Conservation (phyloP, 2,113 vertebrate genomes). For the Anarrhichthys ocellatus region DNA sequence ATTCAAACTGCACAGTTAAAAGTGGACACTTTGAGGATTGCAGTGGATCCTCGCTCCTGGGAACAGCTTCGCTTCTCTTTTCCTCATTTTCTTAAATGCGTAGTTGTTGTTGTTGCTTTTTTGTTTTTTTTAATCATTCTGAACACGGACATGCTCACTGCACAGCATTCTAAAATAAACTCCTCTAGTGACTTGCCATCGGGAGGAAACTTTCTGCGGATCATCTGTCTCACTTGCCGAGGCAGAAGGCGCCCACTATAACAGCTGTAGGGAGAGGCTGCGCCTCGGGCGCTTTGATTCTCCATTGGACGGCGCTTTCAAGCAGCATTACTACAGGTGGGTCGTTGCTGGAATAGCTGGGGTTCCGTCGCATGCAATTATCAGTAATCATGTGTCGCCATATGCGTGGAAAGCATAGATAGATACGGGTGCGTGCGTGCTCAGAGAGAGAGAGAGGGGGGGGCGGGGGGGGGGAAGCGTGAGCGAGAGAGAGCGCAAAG, state of each 20-base stretch:
- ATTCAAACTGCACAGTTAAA: conserved; percentile 23
- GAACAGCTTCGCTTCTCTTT: not conserved
- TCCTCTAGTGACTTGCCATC: not conserved
- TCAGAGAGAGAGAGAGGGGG: not conserved
- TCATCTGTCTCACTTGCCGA: not conserved
- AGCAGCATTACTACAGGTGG: conserved; percentile 53
- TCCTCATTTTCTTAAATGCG: not conserved
- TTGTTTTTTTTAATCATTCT: not conserved
- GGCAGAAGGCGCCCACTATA: not conserved
- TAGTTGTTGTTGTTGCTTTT: not conserved
- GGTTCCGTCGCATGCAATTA: not conserved
- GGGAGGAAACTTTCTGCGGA: conserved; percentile 32
- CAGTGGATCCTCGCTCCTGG: not conserved
- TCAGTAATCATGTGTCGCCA: not conserved
- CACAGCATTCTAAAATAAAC: not conserved
- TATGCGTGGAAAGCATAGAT: not conserved
- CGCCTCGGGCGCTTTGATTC: conserved; percentile 24
- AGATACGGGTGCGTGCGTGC: not conserved
- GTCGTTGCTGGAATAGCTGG: conserved; percentile 14
- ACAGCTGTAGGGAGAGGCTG: not conserved
- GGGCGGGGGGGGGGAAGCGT: not conserved
- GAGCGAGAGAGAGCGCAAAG: conserved; percentile 12
- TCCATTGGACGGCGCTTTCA: conserved; percentile 12
- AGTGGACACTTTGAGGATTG: conserved; percentile 7
- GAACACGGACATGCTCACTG: not conserved